Conservation (phyloP, 2,113 vertebrate species). For the Chlorodrepanis virens region DNA sequence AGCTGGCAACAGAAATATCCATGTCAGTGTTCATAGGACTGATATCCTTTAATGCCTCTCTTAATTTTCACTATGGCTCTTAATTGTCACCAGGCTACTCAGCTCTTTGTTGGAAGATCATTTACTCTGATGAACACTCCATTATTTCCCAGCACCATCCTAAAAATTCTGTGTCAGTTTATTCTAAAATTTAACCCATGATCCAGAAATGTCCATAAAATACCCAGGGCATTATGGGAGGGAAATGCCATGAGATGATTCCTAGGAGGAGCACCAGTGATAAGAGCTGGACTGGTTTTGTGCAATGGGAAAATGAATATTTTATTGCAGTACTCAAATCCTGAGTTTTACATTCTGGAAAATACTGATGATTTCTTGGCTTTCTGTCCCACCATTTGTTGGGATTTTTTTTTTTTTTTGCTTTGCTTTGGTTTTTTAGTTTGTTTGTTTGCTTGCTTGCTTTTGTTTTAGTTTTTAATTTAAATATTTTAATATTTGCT, state of each 20-base stretch:
- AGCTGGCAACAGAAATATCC: constrained; percentile 3
- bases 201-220: background rate
- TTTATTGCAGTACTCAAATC: background rate
- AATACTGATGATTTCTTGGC: background rate
- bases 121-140: background rate
- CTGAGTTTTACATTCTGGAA: background rate
- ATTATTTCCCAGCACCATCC: background rate
- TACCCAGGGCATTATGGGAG: too few species aligned
- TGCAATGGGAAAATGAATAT: background rate
- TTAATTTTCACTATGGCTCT: background rate
- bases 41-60: background rate
- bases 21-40: background rate
- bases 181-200: background rate
- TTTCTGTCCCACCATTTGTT: background rate
- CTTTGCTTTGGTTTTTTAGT: background rate
- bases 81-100: background rate
- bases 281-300: background rate
- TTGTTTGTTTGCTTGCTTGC: background rate
- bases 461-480: background rate
- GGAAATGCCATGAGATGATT: background rate
- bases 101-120: background rate
- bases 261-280: background rate
- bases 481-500: background rate
- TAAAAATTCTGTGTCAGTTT: background rate
- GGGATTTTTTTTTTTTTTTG: background rate